These are phyloP conservation scores for Dendropsophus ebraccatus DNA, from an alignment of 2,113 vertebrate species.

Conservation along the genomic window DNA sequence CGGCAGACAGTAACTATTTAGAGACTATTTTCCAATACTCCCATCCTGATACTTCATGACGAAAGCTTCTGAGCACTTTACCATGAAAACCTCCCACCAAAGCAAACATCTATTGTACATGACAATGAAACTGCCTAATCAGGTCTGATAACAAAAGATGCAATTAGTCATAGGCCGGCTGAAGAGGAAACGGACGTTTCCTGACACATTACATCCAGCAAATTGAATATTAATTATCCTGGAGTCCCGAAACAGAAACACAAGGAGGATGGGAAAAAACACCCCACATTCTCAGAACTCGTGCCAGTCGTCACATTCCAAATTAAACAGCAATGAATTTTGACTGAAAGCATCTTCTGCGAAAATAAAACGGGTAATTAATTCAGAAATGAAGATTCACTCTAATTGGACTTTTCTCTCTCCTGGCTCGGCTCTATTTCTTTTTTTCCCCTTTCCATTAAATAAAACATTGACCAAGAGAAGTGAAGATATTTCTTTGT, in stretches of 20 bases:
- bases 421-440: neutral
- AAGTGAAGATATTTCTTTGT: conserved; percentile 25
- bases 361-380: conserved; percentile 53
- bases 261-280: conserved; percentile 30
- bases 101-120: conserved; percentile 49
- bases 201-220: conserved; percentile 36
- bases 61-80: conserved; percentile 12
- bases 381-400: conserved; percentile 42
- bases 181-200: conserved; percentile 50
- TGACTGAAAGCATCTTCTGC: conserved; percentile 31
- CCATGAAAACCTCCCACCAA: conserved; percentile 9
- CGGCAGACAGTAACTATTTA: conserved; percentile 5
- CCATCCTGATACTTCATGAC: conserved; percentile 11
- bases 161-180: conserved; percentile 49
- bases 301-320: conserved; percentile 43
- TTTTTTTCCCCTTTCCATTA: neutral
- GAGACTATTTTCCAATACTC: conserved; percentile 24
- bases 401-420: conserved; percentile 36
- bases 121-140: conserved; percentile 48
- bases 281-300: conserved; percentile 34
- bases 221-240: conserved; percentile 56
- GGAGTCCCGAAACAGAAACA: conserved; percentile 14
- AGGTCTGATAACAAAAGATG: conserved; percentile 44
- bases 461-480: conserved; percentile 18
- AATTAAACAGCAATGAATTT: conserved; percentile 30